Evolutionary conservation across 1,140 invertebrate species (phyloP), one percentile per base, ranked within the genome.

Genomic region (Zaprionus taronus): DNA sequence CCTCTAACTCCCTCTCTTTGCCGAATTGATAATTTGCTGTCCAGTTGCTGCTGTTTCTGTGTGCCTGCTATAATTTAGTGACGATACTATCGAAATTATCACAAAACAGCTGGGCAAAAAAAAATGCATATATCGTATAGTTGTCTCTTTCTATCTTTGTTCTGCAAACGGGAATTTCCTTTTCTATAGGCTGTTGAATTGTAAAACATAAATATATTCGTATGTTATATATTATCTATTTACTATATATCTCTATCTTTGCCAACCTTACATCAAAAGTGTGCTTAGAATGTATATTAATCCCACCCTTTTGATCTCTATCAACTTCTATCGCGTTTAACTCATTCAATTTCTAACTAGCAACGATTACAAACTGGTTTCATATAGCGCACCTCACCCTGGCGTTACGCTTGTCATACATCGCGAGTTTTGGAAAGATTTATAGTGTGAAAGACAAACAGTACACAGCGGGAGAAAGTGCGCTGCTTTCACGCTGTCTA

Each of bases 361-460:
- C n/a, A 11, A 51, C 0, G 4, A 11, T 20, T 24, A 11, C 47
- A 14, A 75, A 79, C 81, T 71, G 71, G 84, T 89, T 89, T 60
- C 66, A 12, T 24, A 41, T 31, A 67, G 12, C 41, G 41, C 26
- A n/a, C 38, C 38, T 79, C 78, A 63, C 41, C 51, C 67, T 9
- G 65, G 36, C 51, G 78, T 68, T 55, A 83, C 49, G 84, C 53
- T 62, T 83, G 74, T 81, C 84, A 76, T 55, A 28, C 47, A 26
- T 38, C 70, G 60, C 79, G 77, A 83, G 69, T 60, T 65, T 36
- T 24, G 44, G 56, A 4, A 73, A 79, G 84, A 87, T 87, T 87
- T 87, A 87, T 87, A 72, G 72, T 87, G 84, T 73, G 84, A 87
- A 87, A 66, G 49, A 65, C 72, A 87, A 87, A 89, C 63, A 89